These are phyloP conservation scores for Girardinus metallicus DNA, from an alignment of 2,797 vertebrate species.

Conservation along the genomic window DNA sequence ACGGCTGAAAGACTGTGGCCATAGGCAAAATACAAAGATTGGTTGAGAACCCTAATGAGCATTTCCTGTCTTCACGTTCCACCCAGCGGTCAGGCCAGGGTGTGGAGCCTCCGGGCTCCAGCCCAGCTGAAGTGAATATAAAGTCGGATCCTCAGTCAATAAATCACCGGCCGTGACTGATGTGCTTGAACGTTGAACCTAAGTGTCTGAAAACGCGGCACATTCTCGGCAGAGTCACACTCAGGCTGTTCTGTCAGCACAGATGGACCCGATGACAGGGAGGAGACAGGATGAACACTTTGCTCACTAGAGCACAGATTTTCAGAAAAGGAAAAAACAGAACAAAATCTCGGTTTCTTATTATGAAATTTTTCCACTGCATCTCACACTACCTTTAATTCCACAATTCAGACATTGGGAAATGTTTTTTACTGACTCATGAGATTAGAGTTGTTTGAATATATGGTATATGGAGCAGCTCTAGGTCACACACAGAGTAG, in stretches of 20 bases:
- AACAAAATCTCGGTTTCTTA: not conserved
- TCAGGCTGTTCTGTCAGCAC: conserved; percentile 37
- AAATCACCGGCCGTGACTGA: conserved; percentile 66
- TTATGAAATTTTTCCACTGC: not conserved
- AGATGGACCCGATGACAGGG: conserved; percentile 30
- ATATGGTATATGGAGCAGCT: too few species aligned
- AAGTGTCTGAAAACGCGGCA: conserved; percentile 61
- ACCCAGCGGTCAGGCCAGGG: conserved; percentile 16
- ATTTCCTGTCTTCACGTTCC: conserved; percentile 1
- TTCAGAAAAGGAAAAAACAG: not conserved
- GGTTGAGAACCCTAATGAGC: conserved; percentile 18
- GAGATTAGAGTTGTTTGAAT: not conserved
- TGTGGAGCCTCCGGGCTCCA: conserved; percentile 29
- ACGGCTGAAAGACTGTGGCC: not conserved
- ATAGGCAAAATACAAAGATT: not conserved
- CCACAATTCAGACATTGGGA: not conserved
- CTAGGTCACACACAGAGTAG: not conserved
- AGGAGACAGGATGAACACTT: conserved; percentile 3
- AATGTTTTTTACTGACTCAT: conserved; percentile 1
- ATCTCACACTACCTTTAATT: not conserved
- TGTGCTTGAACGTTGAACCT: conserved; percentile 57
- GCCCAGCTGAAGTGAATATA: conserved; percentile 46
- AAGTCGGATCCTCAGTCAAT: conserved; percentile 59
- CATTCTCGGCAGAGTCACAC: conserved; percentile 53
- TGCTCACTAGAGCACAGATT: not conserved